phyloP scores from a whole-genome alignment of 1,140 invertebrate species.

The Thaumetopoea pityocampa region DNA sequence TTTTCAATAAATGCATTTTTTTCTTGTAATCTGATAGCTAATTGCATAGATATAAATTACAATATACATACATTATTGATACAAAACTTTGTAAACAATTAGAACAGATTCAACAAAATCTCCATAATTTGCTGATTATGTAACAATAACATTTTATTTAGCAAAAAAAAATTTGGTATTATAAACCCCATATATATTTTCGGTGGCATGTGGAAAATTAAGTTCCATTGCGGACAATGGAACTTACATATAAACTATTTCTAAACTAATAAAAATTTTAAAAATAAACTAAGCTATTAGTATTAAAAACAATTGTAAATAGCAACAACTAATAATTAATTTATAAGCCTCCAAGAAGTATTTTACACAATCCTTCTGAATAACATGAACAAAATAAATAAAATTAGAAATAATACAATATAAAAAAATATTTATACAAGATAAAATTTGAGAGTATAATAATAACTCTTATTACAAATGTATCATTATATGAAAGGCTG shows the following conservation, averaged over 20 bases:
- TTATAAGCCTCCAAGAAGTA: constrained; percentile 54
- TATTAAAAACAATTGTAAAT: constrained; percentile 64
- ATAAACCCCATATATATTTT: constrained; percentile 14
- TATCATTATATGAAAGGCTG: constrained; percentile 28
- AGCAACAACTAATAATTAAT: constrained; percentile 59
- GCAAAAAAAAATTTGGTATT: constrained; percentile 16
- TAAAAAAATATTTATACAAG: constrained; percentile 20
- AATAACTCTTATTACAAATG: constrained; percentile 24
- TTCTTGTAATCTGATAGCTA: too few species aligned
- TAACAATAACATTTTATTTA: constrained; percentile 6
- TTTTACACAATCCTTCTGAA: constrained; percentile 30
- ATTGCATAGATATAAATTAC: background rate
- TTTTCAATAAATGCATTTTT: too few species aligned
- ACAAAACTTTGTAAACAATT: constrained; percentile 2
- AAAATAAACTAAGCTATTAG: constrained; percentile 53
- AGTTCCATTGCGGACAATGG: constrained; percentile 6
- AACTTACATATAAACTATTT: constrained; percentile 21
- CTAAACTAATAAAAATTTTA: constrained; percentile 24
- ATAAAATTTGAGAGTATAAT: constrained; percentile 30
- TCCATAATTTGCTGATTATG: constrained; percentile 8
- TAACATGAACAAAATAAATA: constrained; percentile 42
- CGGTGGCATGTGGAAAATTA: constrained; percentile 14
- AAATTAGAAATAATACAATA: constrained; percentile 27
- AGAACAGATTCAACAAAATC: constrained; percentile 10
- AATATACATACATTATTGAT: constrained; percentile 1